A percentile compares a stretch with the other conserved stretches of the same genome.
phyloP scores from a whole-genome alignment of 2,113 vertebrate species.

The Takifugu flavidus region DNA sequence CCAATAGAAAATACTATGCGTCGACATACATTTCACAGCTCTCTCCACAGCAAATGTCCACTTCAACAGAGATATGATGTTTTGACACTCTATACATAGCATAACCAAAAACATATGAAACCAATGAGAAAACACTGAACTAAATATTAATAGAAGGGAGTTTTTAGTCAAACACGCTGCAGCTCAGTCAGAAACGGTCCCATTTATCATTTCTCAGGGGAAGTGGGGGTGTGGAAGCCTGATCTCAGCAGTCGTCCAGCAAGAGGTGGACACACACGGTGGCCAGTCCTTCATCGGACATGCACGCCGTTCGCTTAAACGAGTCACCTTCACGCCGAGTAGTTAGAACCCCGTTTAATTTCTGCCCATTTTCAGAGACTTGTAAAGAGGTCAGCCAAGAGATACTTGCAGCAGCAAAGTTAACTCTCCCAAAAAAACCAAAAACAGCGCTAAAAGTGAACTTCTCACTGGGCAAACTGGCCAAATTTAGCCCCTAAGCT shows the following conservation, averaged over 20 bases:
- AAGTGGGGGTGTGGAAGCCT: background rate
- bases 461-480: too few relatives aligned
- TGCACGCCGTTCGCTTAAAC: too few relatives aligned
- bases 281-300: too few relatives aligned
- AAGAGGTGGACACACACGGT: too few relatives aligned
- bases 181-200: background rate
- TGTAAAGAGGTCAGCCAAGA: background rate
- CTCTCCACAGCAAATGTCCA: slow-evolving; percentile 29
- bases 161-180: background rate
- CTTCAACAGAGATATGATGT: slow-evolving; percentile 24
- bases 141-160: background rate
- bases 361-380: too few relatives aligned
- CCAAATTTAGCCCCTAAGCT: too few relatives aligned
- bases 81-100: slow-evolving; percentile 29
- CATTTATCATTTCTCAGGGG: background rate
- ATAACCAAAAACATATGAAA: slow-evolving; percentile 49
- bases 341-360: too few relatives aligned
- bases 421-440: too few relatives aligned
- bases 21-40: slow-evolving; percentile 18
- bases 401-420: background rate
- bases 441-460: too few relatives aligned
- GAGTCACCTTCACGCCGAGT: too few relatives aligned
- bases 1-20: slow-evolving; percentile 22
- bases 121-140: background rate
- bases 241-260: background rate